Base-by-base conservation (phyloP, 2,113 vertebrate species). In the Pimephales promelas region DNA sequence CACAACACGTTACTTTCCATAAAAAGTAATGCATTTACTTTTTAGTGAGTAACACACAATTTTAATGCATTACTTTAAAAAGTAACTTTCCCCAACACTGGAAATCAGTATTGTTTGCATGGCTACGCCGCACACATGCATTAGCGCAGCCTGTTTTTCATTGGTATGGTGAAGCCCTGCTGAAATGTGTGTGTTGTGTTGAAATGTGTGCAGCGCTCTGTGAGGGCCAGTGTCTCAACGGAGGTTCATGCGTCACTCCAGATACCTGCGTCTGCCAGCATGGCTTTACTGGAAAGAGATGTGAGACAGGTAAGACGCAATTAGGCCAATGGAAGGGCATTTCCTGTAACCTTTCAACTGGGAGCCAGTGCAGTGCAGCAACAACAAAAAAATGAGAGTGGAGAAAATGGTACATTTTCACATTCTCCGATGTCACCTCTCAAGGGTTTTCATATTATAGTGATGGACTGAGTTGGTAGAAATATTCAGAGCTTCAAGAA, bases 261-360 rank as follows among this genome's bases (percentile, higher is more conserved):
- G 94, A 96, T 4, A 92, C 95, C 43, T 97, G 96, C 76, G 92
- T 95, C 78, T 97, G 96, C 87, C 96, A 95, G 28, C 95, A 95
- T 79, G 96, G 96, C 59, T 97, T 96, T 88, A 97, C 96, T 0
- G 96, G 96, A 10, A 92, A 89, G 89, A 95, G 93, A 90, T 97
- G 96, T 88, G 96, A 97, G 90, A 94, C 95, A 64, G 96, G 96
- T 97, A 92, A 93, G 71, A 73, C 14, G 6, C 71, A 73, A 52
- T 73, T 52, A 52, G 45, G 71, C 24, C 71, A 40, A 16, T 11
- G 64, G 20, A 68, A 68, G 34, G 9, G 22, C 64, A 74, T 74
- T 74, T 52, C 72, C 26, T 31, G 13, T 20, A 74, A 74, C 47
- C 72, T 74, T 74, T 52, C 72, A 31, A 49, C 8, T 10, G 72